These are phyloP conservation scores for Enteromius fasciolatus DNA, from an alignment of 2,797 vertebrate genomes.

Conservation along the genomic window DNA sequence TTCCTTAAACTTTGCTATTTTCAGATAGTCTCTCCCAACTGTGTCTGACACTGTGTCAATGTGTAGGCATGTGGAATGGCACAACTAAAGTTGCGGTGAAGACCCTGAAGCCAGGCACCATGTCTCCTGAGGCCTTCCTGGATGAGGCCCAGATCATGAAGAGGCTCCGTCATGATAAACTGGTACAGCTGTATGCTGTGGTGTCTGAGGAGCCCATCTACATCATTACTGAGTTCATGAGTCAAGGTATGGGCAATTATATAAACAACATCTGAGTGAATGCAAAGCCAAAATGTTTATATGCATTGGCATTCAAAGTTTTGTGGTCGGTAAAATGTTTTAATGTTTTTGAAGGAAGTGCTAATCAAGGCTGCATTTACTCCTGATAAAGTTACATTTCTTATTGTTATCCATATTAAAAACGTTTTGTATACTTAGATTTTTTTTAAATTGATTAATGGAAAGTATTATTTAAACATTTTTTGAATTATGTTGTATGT, in stretches of 20 bases:
- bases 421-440: not conserved
- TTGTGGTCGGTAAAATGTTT: too few species aligned
- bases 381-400: not conserved
- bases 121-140: slow-evolving; percentile 97
- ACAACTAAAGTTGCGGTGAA: slow-evolving; percentile 97
- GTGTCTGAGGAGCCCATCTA: slow-evolving; percentile 98
- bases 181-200: slow-evolving; percentile 96
- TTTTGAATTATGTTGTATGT: not conserved
- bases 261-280: not conserved
- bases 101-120: slow-evolving; percentile 94
- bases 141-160: slow-evolving; percentile 99
- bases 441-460: not conserved
- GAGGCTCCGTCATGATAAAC: slow-evolving; percentile 92
- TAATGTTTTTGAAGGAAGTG: not conserved
- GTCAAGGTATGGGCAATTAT: slow-evolving; percentile 79
- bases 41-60: slow-evolving; percentile 5
- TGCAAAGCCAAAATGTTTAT: not conserved
- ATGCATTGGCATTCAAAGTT: not conserved
- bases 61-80: slow-evolving; percentile 93
- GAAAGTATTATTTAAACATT: too few species aligned
- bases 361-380: not conserved
- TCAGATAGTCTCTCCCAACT: not conserved
- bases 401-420: not conserved
- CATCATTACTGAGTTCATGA: slow-evolving; percentile 98
- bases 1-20: not conserved